Base-by-base conservation (phyloP, 92 coral and sea anemone species). In the Umimayanthus chanpuru region DNA sequence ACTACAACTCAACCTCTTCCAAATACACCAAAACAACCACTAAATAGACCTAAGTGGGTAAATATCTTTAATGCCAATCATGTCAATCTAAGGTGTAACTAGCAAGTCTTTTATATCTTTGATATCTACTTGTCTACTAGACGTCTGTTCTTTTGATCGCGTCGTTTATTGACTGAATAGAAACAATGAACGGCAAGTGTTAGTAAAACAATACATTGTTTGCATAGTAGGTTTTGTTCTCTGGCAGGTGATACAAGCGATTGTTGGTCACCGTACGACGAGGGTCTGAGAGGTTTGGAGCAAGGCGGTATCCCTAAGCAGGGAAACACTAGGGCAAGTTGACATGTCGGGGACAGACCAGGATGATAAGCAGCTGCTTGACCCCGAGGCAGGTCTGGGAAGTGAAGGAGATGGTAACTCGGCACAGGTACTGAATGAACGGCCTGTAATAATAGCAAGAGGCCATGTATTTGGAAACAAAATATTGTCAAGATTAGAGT, bases 301-400 rank as follows among this genome's bases (percentile, higher is more conserved):
- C 64, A 67, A 70, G 65, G 67, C 44, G 3, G 12, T 83, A 12
- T 44, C 44, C 66, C 66, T 70, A 43, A n/a, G 7, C 12, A 50
- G 43, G 66, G 56, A 32, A 14, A n/a, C 32, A 70, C 79, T 78
- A 36, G 1, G 71, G 47, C 44, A 23, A 47, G 3, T 41, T 47
- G 47, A 49, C 64, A 83, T 83, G 87, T 47, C 87, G 53, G 41
- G 25, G 26, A 28, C 23, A 56, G 67, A 50, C 66, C 67, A 18
- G 47, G 79, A 83, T 6, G 47, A 83, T 12, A 70, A 47, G 23
- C 66, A 26, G 43, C 87, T 72, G 14, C 66, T 83, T 32, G 87
- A 83, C 87, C 77, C 87, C 43, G 87, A 83, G 65, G 78, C 77
- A 4, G 87, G 87, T 68, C 65, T 70, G 9, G 87, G 77, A 30